Conservation (phyloP, 2,797 vertebrate genomes). For the Monodelphis domestica region DNA sequence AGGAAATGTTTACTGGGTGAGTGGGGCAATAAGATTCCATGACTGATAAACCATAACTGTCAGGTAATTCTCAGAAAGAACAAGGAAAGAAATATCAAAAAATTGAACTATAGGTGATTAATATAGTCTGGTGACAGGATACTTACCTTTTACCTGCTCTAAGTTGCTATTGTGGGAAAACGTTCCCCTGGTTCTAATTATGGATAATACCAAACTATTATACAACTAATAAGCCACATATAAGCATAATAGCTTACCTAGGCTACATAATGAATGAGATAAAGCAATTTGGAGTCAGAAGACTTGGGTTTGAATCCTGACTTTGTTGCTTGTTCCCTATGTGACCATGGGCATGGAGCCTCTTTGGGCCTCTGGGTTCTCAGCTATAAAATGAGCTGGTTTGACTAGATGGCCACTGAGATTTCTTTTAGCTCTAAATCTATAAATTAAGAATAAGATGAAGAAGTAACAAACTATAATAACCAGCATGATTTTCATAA, state of each 20-base stretch:
- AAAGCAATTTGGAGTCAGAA: not conserved
- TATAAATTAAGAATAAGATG: not conserved
- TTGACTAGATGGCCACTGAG: not conserved
- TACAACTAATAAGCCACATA: not conserved
- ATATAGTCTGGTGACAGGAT: not conserved
- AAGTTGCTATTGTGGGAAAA: not conserved
- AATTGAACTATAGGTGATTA: not conserved
- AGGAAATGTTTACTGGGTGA: not conserved
- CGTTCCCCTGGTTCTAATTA: not conserved
- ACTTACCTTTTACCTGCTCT: not conserved
- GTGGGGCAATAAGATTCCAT: not conserved
- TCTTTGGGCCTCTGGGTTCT: not conserved
- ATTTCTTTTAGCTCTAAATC: not conserved
- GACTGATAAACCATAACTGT: not conserved
- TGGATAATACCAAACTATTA: not conserved
- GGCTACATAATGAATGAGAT: not conserved
- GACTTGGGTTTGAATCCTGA: not conserved
- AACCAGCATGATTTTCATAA: not conserved
- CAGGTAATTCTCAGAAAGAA: not conserved
- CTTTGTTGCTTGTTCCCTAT: not conserved
- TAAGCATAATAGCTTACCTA: not conserved
- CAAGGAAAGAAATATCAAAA: not conserved
- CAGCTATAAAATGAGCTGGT: not conserved
- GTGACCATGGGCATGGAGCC: not conserved
- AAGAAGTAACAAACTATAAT: not conserved